Evolutionary conservation across 2,888 invertebrate genomes (phyloP).

Genomic region (Crocallis elinguaria): DNA sequence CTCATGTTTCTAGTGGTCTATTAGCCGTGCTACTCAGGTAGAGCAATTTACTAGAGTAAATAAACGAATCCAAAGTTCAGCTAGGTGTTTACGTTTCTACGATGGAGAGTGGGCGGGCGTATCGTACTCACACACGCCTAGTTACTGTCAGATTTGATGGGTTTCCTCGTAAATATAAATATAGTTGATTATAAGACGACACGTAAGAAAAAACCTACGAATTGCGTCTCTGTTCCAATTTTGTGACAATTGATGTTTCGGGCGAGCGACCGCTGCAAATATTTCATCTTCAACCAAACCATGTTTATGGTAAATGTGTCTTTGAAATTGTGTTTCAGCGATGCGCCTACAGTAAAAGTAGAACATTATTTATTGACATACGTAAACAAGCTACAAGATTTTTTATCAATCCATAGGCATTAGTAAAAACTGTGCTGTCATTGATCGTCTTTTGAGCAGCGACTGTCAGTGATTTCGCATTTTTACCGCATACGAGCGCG

Average conservation of each 20-base stretch:
- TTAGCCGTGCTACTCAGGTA: slow-evolving; percentile 12
- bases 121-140: slow-evolving; percentile 22
- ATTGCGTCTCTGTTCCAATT: slow-evolving; percentile 16
- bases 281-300: not conserved
- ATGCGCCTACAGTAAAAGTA: too few species aligned
- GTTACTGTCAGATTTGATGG: slow-evolving; percentile 28
- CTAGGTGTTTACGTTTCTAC: slow-evolving; percentile 33
- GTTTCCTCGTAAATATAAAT: slow-evolving; percentile 24
- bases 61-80: slow-evolving; percentile 26
- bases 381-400: too few species aligned
- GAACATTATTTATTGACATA: too few species aligned
- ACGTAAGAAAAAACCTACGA: slow-evolving; percentile 19
- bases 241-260: slow-evolving; percentile 3
- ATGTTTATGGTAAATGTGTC: not conserved
- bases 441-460: too few species aligned
- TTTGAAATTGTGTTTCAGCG: too few species aligned
- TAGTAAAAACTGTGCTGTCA: too few species aligned
- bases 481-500: too few species aligned
- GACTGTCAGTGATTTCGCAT: too few species aligned
- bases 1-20: not conserved
- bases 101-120: slow-evolving; percentile 27
- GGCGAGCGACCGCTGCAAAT: not conserved
- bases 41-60: slow-evolving; percentile 27
- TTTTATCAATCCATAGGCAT: too few species aligned
- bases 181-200: slow-evolving; percentile 20